These are phyloP conservation scores for Holotrichia oblita DNA, from an alignment of 1,140 invertebrate species.

Conservation along the genomic window DNA sequence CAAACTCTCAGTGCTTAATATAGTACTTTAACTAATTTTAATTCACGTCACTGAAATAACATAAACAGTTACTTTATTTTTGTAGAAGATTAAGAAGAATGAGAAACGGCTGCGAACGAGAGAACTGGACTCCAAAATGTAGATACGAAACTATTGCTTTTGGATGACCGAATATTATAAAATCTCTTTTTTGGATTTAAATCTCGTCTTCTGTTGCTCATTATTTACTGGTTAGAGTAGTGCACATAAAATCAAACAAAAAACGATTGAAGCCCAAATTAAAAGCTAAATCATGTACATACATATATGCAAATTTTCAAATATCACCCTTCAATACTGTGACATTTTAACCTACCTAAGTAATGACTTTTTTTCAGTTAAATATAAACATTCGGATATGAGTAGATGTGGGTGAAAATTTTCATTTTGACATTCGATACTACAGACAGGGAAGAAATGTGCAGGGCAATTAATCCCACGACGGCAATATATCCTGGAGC, in stretches of 20 bases:
- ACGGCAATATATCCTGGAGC: background rate
- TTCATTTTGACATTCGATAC: slow-evolving; percentile 24
- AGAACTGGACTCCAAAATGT: no score
- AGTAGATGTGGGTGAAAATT: background rate
- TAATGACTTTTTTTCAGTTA: background rate
- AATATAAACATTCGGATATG: background rate
- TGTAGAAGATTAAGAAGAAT: no score
- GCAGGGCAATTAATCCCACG: background rate
- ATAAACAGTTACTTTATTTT: no score
- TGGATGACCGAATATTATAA: background rate
- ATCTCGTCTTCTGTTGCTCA: no score
- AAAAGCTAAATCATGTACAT: background rate
- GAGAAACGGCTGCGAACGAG: no score
- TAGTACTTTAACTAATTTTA: no score
- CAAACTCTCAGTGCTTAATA: no score
- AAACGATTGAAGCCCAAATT: no score
- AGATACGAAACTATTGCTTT: no score
- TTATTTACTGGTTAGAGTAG: background rate
- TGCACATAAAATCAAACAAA: no score
- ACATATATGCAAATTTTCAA: background rate
- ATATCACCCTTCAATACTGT: background rate
- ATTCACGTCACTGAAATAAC: no score
- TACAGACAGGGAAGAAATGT: background rate
- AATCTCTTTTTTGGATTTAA: no score
- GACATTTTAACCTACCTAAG: background rate